Conservation (phyloP, 2,113 vertebrate species). For the Petaurus breviceps region DNA sequence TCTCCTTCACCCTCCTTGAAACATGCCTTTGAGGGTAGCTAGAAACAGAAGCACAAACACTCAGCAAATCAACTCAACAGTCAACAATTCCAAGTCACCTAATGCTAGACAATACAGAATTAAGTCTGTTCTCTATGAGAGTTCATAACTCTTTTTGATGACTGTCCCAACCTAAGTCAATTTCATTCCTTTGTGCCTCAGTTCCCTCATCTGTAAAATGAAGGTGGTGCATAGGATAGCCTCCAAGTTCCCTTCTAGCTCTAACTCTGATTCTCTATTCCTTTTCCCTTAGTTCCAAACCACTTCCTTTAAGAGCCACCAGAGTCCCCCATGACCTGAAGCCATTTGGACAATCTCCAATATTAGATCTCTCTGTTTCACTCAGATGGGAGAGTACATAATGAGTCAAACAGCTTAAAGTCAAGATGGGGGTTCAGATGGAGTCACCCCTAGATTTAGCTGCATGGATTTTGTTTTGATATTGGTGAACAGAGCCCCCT, state of each 20-base stretch:
- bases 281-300: background rate
- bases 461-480: background rate
- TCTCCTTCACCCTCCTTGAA: conserved; percentile 50
- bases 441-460: background rate
- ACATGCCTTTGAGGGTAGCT: conserved; percentile 3
- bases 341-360: background rate
- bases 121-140: background rate
- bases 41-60: background rate
- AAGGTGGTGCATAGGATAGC: background rate
- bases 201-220: conserved; percentile 7
- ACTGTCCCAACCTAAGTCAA: background rate
- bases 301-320: background rate
- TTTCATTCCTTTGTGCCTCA: background rate
- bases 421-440: background rate
- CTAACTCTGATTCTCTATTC: background rate
- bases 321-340: background rate
- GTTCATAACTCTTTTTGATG: background rate
- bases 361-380: background rate
- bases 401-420: background rate
- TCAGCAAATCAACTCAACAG: background rate
- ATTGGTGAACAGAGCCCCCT: background rate
- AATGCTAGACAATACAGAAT: conserved; percentile 3
- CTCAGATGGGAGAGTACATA: background rate
- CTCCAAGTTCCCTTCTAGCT: conserved; percentile 14
- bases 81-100: background rate